phyloP scores from a whole-genome alignment of 2,888 invertebrate species.

The Philereme transversata region DNA sequence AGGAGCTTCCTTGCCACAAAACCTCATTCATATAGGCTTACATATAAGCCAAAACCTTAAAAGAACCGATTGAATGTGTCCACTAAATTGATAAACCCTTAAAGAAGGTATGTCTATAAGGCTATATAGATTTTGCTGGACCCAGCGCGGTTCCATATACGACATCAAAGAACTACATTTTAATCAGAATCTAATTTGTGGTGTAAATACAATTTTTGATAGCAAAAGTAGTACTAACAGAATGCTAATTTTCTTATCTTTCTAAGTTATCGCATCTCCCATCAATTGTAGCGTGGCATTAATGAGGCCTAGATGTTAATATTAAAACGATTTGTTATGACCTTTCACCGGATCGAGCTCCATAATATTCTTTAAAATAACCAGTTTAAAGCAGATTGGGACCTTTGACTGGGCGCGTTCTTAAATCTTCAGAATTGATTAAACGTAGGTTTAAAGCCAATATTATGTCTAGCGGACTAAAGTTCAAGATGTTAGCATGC shows the following conservation, averaged over 20 bases:
- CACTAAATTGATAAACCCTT: conserved; percentile 20
- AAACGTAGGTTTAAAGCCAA: conserved; percentile 23
- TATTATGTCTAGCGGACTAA: conserved; percentile 12
- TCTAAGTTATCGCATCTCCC: conserved; percentile 12
- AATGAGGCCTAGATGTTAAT: conserved; percentile 23
- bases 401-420: conserved; percentile 25
- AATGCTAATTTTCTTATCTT: conserved; percentile 12
- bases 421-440: conserved; percentile 11
- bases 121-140: conserved; percentile 13
- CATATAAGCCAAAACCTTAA: conserved; percentile 18
- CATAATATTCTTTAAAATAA: conserved; percentile 22
- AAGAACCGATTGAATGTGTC: conserved; percentile 14
- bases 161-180: conserved; percentile 21
- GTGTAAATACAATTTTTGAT: not conserved
- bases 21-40: conserved; percentile 17
- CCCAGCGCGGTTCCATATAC: conserved; percentile 27
- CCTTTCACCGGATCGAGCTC: conserved; percentile 24
- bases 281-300: conserved; percentile 11
- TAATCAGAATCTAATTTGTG: conserved; percentile 13
- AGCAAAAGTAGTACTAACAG: conserved; percentile 1
- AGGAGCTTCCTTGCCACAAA: conserved; percentile 15
- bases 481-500: no score
- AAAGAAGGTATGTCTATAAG: conserved; percentile 14
- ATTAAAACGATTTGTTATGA: conserved; percentile 24
- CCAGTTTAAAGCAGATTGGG: conserved; percentile 25